A percentile compares a stretch with the other conserved stretches of the same genome.
Conservation (phyloP, 2,888 invertebrate species). For the Lepidocyrtoides sp. region DNA sequence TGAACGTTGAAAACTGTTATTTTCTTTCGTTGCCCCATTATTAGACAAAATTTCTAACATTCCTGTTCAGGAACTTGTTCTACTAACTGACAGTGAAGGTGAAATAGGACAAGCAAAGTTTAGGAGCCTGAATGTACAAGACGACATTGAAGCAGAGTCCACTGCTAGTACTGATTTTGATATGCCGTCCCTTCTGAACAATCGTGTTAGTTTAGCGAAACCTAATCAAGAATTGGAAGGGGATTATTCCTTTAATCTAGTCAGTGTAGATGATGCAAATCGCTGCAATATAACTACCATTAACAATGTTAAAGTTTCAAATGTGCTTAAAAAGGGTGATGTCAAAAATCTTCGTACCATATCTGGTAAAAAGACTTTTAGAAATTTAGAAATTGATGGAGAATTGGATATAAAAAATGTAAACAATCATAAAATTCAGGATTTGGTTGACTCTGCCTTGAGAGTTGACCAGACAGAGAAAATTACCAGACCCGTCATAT, state of each 20-base stretch:
- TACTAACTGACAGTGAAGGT: constrained; percentile 45
- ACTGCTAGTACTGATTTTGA: constrained; percentile 58
- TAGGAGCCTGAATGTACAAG: constrained; percentile 18
- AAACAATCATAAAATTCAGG: constrained; percentile 60
- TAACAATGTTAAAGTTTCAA: constrained; percentile 72
- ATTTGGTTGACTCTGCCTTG: constrained; percentile 1
- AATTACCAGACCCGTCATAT: constrained; percentile 68
- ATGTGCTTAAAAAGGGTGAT: constrained; percentile 53
- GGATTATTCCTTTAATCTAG: constrained; percentile 57
- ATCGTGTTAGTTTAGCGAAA: constrained; percentile 68
- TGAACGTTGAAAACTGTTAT: too few species aligned
- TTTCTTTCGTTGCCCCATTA: background rate
- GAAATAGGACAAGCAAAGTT: constrained; percentile 63
- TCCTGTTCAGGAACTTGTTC: constrained; percentile 46
- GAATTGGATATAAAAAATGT: constrained; percentile 48
- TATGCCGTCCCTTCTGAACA: constrained; percentile 46
- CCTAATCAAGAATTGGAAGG: constrained; percentile 71
- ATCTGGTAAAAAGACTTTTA: constrained; percentile 78
- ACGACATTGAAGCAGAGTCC: constrained; percentile 53
- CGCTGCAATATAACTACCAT: constrained; percentile 62
- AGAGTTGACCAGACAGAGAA: constrained; percentile 29
- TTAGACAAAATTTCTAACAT: constrained; percentile 24
- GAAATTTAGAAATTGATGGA: constrained; percentile 58
- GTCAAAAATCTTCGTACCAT: constrained; percentile 32
- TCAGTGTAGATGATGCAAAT: constrained; percentile 53